Base-by-base conservation (phyloP, 2,888 invertebrate genomes). In the Ichneumon xanthorius region DNA sequence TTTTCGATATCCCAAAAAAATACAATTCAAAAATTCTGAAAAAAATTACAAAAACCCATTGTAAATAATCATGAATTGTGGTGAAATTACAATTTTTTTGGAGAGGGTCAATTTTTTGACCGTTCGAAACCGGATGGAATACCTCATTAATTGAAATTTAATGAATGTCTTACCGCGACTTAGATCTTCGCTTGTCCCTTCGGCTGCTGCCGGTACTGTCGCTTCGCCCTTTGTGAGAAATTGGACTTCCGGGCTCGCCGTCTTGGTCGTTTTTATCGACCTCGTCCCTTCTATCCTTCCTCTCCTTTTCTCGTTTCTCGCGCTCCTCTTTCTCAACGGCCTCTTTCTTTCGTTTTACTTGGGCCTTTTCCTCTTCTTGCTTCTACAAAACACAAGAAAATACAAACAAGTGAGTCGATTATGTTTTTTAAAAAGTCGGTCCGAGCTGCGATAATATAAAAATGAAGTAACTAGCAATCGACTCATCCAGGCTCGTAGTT, bases 341-440 rank as follows among this genome's bases (percentile, higher is more conserved):
- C 89, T 95, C 95, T 89, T 95, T 95, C 95, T 97, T 96, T 94
- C 96, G 94, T 88, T 96, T 95, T 63, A 96, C 96, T 92, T 96
- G 93, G 72, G 94, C 96, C 91, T 96, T 96, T 92, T 96, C 96
- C 93, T 96, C 96, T 93, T 97, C 97, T 94, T 96, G 96, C 95
- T 96, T 96, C 96, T 96, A 95, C 92, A 95, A 95, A 86, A 94
- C 94, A 94, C 91, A 94, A 92, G 88, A 88, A 90, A 87, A 87
- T 63, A 40, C 55, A 14, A 55, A 78, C 75, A 75, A 26, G 70
- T 86, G 58, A 85, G 82, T 81, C 63, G 82, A 82, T 48, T 45
- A 84, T 72, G 76, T 70, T 79, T 81, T 81, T 40, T 81, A 73
- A 80, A 84, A 88, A 85, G 63, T 80, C 1, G 50, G 71, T 82